Percentiles rank a stretch among this genome's conserved stretches.
Evolutionary conservation across 2,888 invertebrate genomes (phyloP).

Genomic region (Drosophila kanekoi): DNA sequence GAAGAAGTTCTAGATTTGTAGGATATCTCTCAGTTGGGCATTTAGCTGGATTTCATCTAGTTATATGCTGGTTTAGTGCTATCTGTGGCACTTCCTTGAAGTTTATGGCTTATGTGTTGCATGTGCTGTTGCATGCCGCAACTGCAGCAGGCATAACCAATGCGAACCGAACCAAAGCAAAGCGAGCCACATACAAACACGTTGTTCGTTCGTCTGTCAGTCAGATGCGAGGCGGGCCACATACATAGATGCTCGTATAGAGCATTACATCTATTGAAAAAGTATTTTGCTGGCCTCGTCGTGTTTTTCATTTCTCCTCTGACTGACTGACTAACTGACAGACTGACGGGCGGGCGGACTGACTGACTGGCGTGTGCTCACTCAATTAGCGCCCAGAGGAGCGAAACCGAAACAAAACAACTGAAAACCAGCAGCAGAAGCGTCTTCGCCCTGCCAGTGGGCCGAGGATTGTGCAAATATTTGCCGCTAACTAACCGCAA

Average conservation of each 20-base stretch:
- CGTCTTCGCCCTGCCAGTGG: slow-evolving; percentile 40
- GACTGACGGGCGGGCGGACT: slow-evolving; percentile 46
- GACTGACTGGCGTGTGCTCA: slow-evolving; percentile 74
- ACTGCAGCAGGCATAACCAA: slow-evolving; percentile 59
- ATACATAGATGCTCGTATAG: slow-evolving; percentile 36
- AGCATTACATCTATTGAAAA: slow-evolving; percentile 51
- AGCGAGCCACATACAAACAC: slow-evolving; percentile 9
- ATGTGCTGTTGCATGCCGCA: slow-evolving; percentile 64
- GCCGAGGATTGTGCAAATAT: slow-evolving; percentile 76
- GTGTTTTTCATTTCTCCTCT: slow-evolving; percentile 79
- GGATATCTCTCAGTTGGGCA: slow-evolving; percentile 15
- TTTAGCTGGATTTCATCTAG: slow-evolving; percentile 11
- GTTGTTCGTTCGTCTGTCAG: slow-evolving; percentile 26
- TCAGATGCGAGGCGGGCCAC: slow-evolving; percentile 52
- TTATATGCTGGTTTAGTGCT: slow-evolving; percentile 26
- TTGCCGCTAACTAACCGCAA: slow-evolving; percentile 70
- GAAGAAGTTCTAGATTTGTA: neutral
- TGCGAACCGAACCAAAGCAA: slow-evolving; percentile 17
- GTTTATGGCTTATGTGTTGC: slow-evolving; percentile 67
- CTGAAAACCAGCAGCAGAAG: slow-evolving; percentile 35
- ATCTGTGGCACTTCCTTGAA: slow-evolving; percentile 68
- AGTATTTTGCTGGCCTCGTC: slow-evolving; percentile 66
- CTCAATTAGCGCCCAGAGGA: slow-evolving; percentile 79
- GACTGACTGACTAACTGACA: slow-evolving; percentile 43
- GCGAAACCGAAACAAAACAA: slow-evolving; percentile 65